These are phyloP conservation scores for Prionace glauca DNA, from an alignment of 2,797 vertebrate genomes.

Conservation along the genomic window DNA sequence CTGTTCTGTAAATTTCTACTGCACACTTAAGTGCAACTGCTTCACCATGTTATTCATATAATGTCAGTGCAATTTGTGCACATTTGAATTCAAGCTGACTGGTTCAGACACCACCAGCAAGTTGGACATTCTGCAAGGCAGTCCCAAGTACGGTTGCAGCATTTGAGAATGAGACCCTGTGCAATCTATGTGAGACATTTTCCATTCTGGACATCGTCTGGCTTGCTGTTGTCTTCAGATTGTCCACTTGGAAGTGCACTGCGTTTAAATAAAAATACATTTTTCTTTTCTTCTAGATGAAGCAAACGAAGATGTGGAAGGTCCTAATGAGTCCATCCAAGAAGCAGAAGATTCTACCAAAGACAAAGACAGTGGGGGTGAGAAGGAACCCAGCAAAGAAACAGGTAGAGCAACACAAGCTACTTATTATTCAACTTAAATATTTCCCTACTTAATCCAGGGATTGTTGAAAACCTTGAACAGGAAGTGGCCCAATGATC, in stretches of 20 bases:
- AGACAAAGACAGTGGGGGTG: slow-evolving; percentile 83
- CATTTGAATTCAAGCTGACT: background rate
- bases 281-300: slow-evolving; percentile 84
- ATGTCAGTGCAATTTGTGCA: background rate
- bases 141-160: background rate
- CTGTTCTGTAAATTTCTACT: background rate
- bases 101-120: background rate
- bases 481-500: background rate
- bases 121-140: background rate
- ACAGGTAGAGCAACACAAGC: slow-evolving; percentile 71
- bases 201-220: background rate
- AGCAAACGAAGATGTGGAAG: slow-evolving; percentile 88
- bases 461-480: background rate
- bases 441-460: background rate
- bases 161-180: background rate
- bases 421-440: slow-evolving; percentile 39
- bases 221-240: background rate
- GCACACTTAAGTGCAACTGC: background rate
- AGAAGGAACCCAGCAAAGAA: slow-evolving; percentile 91
- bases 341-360: slow-evolving; percentile 90
- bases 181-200: background rate
- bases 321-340: slow-evolving; percentile 75
- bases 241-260: background rate
- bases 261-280: background rate
- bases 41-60: background rate